phyloP scores from a whole-genome alignment of 2,888 invertebrate genomes.

The Macropis europaea region DNA sequence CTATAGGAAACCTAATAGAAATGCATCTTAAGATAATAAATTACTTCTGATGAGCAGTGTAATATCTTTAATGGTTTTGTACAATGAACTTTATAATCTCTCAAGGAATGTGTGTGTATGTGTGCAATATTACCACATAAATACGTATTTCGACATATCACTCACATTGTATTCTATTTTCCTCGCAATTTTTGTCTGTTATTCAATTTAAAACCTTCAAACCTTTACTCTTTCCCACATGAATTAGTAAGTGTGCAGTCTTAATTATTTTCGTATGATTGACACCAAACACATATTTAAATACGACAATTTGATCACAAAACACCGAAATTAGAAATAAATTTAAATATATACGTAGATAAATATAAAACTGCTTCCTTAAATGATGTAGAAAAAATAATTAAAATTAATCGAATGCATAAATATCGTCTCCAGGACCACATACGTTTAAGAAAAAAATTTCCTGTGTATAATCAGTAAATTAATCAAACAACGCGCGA shows the following conservation, averaged over 20 bases:
- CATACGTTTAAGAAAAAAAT: background rate
- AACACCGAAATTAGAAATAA: background rate
- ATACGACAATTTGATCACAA: background rate
- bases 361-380: slow-evolving; percentile 52
- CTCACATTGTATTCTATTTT: slow-evolving; percentile 4
- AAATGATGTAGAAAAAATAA: slow-evolving; percentile 30
- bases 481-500: background rate
- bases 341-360: slow-evolving; percentile 61
- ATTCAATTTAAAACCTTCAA: background rate
- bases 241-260: slow-evolving; percentile 19
- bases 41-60: slow-evolving; percentile 21
- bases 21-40: slow-evolving; percentile 24
- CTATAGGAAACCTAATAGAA: background rate
- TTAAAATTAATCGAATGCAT: slow-evolving; percentile 1
- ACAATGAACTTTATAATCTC: slow-evolving; percentile 31
- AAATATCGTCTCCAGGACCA: slow-evolving; percentile 13
- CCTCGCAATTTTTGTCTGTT: background rate
- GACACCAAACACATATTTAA: slow-evolving; percentile 14
- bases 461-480: background rate
- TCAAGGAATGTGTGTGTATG: slow-evolving; percentile 41
- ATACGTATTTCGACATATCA: slow-evolving; percentile 14
- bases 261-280: slow-evolving; percentile 2
- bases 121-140: slow-evolving; percentile 34
- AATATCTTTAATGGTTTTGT: slow-evolving; percentile 30
- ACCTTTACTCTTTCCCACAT: background rate